These are phyloP conservation scores for zebrafish (Danio rerio) DNA, from an alignment of 2,113 vertebrate species.

Conservation along the genomic window DNA sequence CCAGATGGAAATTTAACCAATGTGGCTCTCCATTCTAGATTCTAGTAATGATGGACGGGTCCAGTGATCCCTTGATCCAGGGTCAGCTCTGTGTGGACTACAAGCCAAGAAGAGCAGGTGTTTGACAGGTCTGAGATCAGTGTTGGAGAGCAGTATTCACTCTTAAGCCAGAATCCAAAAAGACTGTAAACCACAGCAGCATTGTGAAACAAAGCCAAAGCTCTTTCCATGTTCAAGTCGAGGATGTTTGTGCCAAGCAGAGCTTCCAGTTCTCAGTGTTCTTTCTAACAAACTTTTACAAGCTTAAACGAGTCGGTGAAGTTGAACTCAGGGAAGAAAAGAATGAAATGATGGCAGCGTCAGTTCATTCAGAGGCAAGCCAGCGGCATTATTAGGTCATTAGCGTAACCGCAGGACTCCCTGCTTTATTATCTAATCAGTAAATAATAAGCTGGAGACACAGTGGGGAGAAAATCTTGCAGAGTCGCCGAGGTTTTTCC, in stretches of 20 bases:
- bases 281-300: constrained; percentile 29
- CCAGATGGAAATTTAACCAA: no score
- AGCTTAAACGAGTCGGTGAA: background rate
- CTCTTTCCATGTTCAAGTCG: constrained; percentile 34
- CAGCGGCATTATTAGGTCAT: background rate
- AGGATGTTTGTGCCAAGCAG: constrained; percentile 22
- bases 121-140: constrained; percentile 51
- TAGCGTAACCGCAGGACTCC: constrained; percentile 12
- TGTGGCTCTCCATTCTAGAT: no score
- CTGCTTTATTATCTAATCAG: constrained; percentile 13
- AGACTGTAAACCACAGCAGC: constrained; percentile 29
- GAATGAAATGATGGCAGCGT: background rate
- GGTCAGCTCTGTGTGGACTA: constrained; percentile 17
- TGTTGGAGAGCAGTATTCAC: constrained; percentile 15
- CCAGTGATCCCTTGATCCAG: constrained; percentile 24
- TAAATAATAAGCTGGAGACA: background rate
- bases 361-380: constrained; percentile 15
- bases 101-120: constrained; percentile 58
- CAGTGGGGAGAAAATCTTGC: background rate
- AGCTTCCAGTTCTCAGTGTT: constrained; percentile 6
- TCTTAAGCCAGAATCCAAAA: constrained; percentile 48
- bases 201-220: constrained; percentile 43
- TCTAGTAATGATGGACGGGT: no score
- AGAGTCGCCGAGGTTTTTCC: background rate
- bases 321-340: constrained; percentile 8